phyloP scores from a whole-genome alignment of 1,140 invertebrate genomes.

The Dendroctonus ponderosae region DNA sequence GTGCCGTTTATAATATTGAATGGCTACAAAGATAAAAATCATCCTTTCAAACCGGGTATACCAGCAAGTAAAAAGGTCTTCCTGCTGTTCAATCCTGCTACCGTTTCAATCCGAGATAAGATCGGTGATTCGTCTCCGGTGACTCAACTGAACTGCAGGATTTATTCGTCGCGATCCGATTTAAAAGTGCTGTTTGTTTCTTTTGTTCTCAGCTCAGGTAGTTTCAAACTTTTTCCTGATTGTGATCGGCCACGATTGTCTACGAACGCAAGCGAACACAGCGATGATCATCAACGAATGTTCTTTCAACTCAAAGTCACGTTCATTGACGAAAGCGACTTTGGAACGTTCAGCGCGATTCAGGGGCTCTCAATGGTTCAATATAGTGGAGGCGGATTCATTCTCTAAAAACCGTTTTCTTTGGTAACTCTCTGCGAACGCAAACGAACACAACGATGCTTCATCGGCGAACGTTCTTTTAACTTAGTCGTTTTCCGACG shows the following conservation, averaged over 20 bases:
- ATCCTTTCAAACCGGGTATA: slow-evolving; percentile 31
- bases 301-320: no score
- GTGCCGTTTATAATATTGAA: slow-evolving; percentile 33
- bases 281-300: no score
- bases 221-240: slow-evolving; percentile 7
- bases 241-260: not conserved
- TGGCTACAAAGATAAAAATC: slow-evolving; percentile 31
- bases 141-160: slow-evolving; percentile 23
- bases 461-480: no score
- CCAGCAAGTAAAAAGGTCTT: slow-evolving; percentile 31
- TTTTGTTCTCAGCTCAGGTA: slow-evolving; percentile 10
- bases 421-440: no score
- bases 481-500: no score
- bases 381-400: no score
- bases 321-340: no score
- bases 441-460: no score
- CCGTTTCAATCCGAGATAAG: slow-evolving; percentile 33
- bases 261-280: no score
- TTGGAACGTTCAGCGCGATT: no score
- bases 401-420: no score
- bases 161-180: slow-evolving; percentile 21
- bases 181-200: slow-evolving; percentile 16
- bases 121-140: slow-evolving; percentile 27
- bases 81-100: slow-evolving; percentile 34
- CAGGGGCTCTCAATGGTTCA: no score